Evolutionary conservation across 2,888 invertebrate species (phyloP).

Genomic region (Microctonus aethiopoides): DNA sequence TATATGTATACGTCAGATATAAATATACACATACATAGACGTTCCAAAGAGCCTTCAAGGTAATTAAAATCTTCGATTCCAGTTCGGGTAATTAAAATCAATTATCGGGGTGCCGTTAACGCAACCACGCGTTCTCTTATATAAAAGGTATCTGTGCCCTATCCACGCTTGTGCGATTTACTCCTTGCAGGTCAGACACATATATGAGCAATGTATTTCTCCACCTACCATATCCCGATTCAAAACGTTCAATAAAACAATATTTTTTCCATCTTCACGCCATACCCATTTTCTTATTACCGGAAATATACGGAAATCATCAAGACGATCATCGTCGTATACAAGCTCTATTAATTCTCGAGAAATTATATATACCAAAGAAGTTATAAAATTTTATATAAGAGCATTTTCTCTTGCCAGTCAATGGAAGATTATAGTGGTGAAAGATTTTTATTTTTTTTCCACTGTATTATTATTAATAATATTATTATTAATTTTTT

Average conservation of each 20-base stretch:
- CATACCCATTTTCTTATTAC: not conserved
- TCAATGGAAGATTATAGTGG: not conserved
- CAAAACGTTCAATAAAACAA: not conserved
- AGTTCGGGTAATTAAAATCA: constrained; percentile 54
- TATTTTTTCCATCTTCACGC: not conserved
- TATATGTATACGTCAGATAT: not conserved
- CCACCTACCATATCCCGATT: not conserved
- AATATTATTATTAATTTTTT: not conserved
- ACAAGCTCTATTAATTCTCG: not conserved
- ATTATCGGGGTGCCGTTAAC: constrained; percentile 45
- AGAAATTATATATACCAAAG: not conserved
- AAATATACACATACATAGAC: not conserved
- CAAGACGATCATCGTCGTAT: not conserved
- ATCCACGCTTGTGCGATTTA: not conserved
- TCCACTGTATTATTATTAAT: too few relatives aligned
- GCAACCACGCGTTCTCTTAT: constrained; percentile 5
- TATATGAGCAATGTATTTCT: not conserved
- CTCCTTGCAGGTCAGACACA: constrained; percentile 2
- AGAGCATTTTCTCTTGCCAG: not conserved
- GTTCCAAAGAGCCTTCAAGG: constrained; percentile 35
- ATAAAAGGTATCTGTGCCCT: not conserved
- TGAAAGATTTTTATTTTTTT: not conserved
- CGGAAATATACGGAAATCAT: not conserved
- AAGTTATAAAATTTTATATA: not conserved
- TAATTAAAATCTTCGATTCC: constrained; percentile 55